Percentiles rank a stretch among this genome's conserved stretches.
phyloP scores from a whole-genome alignment of 2,888 invertebrate species.

The Nymphalis urticae region DNA sequence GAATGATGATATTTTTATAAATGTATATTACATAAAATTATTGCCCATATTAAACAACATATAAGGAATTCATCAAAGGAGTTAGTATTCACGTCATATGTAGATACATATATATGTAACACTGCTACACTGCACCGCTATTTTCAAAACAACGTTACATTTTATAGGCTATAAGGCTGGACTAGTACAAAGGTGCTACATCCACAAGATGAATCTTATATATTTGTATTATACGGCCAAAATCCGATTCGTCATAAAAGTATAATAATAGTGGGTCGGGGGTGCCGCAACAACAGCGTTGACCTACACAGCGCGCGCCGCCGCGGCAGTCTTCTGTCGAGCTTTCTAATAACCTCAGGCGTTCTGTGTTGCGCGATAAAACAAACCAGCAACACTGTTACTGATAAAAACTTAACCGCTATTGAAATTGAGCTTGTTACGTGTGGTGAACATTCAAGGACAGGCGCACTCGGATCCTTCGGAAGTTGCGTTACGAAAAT shows the following conservation, averaged over 20 bases:
- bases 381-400: constrained; percentile 54
- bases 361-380: constrained; percentile 70
- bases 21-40: no score
- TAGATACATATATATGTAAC: not conserved
- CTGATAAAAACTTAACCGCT: constrained; percentile 60
- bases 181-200: constrained; percentile 10
- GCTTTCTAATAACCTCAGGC: constrained; percentile 81
- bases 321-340: constrained; percentile 79
- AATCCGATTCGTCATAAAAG: constrained; percentile 81
- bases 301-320: constrained; percentile 76
- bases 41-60: no score
- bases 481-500: constrained; percentile 59
- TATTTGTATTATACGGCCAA: constrained; percentile 55
- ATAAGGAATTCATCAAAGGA: no score
- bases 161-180: constrained; percentile 4
- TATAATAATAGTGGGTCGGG: constrained; percentile 80
- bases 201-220: constrained; percentile 20
- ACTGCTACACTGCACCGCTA: not conserved
- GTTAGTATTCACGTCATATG: not conserved
- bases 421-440: constrained; percentile 61
- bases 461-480: constrained; percentile 60
- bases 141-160: not conserved
- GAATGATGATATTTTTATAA: no score
- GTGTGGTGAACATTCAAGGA: constrained; percentile 60
- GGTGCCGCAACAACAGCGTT: constrained; percentile 77